These are phyloP conservation scores for Balanococcus diminutus DNA, from an alignment of 2,888 invertebrate genomes.

Conservation along the genomic window DNA sequence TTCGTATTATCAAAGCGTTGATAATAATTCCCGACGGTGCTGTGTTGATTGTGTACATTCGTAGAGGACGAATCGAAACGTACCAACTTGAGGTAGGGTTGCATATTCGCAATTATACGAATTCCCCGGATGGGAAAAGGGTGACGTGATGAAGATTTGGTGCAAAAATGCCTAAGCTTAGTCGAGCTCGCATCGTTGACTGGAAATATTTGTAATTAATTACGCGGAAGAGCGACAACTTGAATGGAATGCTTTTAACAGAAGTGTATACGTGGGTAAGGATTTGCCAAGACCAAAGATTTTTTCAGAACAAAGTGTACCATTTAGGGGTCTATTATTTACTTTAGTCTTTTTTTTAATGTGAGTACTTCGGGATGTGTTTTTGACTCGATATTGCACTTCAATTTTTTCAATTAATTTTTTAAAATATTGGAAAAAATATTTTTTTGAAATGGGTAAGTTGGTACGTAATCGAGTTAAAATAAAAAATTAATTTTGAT, in stretches of 20 bases:
- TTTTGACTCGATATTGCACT: no score
- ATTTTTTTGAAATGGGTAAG: no score
- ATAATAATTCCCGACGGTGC: slow-evolving; percentile 9
- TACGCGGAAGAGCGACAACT: neutral
- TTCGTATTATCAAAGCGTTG: slow-evolving; percentile 15
- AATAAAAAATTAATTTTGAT: no score
- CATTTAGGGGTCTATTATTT: no score
- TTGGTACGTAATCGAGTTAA: no score
- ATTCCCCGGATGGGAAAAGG: neutral
- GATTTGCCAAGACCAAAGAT: neutral
- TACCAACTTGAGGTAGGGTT: neutral
- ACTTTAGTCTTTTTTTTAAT: no score
- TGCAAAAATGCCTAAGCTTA: neutral
- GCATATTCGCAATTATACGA: slow-evolving; percentile 1
- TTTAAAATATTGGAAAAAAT: no score
- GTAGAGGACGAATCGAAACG: neutral
- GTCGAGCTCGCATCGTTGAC: neutral
- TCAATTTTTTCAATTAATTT: no score
- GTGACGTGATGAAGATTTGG: neutral
- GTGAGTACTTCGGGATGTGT: no score
- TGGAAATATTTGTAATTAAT: slow-evolving; percentile 5
- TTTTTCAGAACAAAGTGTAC: neutral
- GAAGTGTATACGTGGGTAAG: neutral
- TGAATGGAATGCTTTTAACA: neutral
- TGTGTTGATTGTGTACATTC: neutral